phyloP scores from a whole-genome alignment of 2,888 invertebrate genomes.

The Petrophora chlorosata region DNA sequence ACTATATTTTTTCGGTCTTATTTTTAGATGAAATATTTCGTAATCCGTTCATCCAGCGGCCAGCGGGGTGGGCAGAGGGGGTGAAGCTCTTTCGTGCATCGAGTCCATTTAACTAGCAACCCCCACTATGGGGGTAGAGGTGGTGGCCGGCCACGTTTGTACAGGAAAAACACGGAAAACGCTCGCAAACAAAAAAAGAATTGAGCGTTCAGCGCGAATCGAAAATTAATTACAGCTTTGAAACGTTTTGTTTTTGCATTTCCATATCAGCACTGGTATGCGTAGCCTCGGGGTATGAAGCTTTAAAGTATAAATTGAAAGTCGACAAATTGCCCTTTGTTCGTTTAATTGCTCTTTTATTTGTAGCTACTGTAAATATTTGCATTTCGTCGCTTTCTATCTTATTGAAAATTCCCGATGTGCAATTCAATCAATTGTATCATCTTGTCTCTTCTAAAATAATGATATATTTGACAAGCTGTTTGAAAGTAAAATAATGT shows the following conservation, averaged over 20 bases:
- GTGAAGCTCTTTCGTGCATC: constrained; percentile 51
- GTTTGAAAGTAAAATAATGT: too few species aligned
- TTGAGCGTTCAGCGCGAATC: constrained; percentile 66
- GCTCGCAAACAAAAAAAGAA: constrained; percentile 65
- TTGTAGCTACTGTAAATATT: too few species aligned
- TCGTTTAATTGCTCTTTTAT: constrained; percentile 13
- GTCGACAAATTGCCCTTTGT: constrained; percentile 15
- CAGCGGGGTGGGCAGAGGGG: constrained; percentile 47
- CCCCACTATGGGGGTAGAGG: constrained; percentile 38
- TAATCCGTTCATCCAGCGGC: constrained; percentile 75
- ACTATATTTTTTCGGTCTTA: constrained; percentile 53
- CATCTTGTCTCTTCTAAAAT: too few species aligned
- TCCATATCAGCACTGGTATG: constrained; percentile 21
- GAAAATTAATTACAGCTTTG: constrained; percentile 75
- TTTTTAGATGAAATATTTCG: constrained; percentile 72
- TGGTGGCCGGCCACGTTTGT: constrained; percentile 65
- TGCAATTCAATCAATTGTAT: too few species aligned
- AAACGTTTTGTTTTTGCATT: constrained; percentile 52
- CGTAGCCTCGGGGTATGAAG: constrained; percentile 3
- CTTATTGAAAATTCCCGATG: too few species aligned
- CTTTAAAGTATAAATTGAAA: constrained; percentile 11
- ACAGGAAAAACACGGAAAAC: constrained; percentile 63
- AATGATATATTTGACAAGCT: too few species aligned
- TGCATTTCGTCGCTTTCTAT: neutral
- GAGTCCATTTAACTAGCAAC: constrained; percentile 62